Percentiles rank a stretch among this genome's conserved stretches.
Conservation (phyloP, 2,113 vertebrate genomes). For the Rynchops niger region DNA sequence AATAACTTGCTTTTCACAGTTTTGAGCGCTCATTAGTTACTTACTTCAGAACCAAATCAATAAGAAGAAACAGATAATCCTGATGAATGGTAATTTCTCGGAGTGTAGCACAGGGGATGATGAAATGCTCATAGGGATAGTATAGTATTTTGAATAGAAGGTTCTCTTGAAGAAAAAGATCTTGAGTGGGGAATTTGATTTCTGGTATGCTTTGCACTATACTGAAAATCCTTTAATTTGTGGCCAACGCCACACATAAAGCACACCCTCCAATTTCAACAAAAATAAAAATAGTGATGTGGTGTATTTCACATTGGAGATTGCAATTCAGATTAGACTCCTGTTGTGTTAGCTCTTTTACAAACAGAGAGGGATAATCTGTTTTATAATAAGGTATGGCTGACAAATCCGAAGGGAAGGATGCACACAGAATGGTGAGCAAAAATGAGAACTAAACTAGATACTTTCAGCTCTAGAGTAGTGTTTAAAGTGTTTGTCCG, state of each 20-base stretch:
- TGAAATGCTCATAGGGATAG: neutral
- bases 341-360: neutral
- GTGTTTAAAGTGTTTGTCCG: neutral
- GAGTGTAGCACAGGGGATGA: neutral
- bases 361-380: neutral
- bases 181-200: neutral
- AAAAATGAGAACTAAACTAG: neutral
- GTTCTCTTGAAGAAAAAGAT: neutral
- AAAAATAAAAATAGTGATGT: neutral
- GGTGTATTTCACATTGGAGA: neutral
- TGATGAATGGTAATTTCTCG: neutral
- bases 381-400: accelerated
- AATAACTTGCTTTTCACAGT: neutral
- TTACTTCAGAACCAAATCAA: neutral
- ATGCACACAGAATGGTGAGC: neutral
- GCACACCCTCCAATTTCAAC: neutral
- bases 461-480: neutral
- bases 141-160: neutral
- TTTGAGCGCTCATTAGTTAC: neutral
- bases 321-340: neutral
- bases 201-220: neutral
- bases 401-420: neutral
- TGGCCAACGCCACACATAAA: neutral
- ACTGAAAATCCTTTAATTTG: neutral
- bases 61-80: neutral